These are phyloP conservation scores for Plagodis dolabraria DNA, from an alignment of 2,888 invertebrate species.

Conservation along the genomic window DNA sequence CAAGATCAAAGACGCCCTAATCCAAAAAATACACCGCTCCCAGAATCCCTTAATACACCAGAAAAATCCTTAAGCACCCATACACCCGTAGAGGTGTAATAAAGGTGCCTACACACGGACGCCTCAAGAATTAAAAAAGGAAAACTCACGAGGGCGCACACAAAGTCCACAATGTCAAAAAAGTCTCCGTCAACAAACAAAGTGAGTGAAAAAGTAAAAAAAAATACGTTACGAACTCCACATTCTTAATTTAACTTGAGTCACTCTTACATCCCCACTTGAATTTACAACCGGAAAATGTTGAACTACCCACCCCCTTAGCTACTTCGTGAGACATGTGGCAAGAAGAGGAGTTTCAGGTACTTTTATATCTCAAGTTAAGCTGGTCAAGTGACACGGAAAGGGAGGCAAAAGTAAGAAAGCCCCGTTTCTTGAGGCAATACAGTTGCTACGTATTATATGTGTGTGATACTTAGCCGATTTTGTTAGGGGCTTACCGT, in stretches of 20 bases:
- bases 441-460: conserved; percentile 57
- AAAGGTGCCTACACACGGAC: conserved; percentile 72
- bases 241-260: conserved; percentile 85
- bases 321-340: not conserved
- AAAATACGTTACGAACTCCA: conserved; percentile 71
- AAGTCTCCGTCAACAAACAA: conserved; percentile 82
- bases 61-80: conserved; percentile 59
- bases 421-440: conserved; percentile 76
- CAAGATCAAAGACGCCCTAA: conserved; percentile 76
- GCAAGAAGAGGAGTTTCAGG: conserved; percentile 1
- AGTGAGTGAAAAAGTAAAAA: conserved; percentile 62
- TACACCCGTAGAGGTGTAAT: conserved; percentile 60
- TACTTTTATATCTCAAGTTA: conserved; percentile 33
- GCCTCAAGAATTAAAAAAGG: conserved; percentile 76
- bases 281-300: conserved; percentile 49
- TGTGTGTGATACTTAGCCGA: conserved; percentile 71
- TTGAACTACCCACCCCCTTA: conserved; percentile 39
- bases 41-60: conserved; percentile 70
- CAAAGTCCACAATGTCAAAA: conserved; percentile 83
- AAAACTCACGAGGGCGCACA: conserved; percentile 57
- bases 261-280: conserved; percentile 81
- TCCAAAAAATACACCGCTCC: conserved; percentile 78
- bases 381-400: conserved; percentile 64
- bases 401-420: conserved; percentile 70
- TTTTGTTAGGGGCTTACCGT: conserved; percentile 68